Conservation (phyloP, 2,113 vertebrate species). For the Passerina amoena region DNA sequence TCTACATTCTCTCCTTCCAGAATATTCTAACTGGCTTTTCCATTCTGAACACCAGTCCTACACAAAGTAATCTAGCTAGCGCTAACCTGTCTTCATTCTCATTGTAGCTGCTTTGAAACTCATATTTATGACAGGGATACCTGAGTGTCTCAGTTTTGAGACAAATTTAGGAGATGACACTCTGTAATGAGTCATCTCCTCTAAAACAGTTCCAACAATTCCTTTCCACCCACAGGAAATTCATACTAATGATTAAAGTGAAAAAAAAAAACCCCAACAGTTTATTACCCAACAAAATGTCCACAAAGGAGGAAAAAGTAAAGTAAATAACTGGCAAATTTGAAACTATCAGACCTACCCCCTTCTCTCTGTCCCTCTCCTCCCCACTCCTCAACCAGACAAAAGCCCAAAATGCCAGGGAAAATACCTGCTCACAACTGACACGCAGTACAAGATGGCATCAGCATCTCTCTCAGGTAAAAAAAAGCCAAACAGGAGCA, state of each 20-base stretch:
- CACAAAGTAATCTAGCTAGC: accelerated
- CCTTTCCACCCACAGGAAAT: neutral
- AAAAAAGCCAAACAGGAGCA: neutral
- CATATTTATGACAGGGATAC: neutral
- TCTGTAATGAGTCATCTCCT: neutral
- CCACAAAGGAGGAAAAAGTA: neutral
- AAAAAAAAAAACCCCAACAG: neutral
- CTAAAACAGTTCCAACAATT: neutral
- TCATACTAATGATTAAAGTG: neutral
- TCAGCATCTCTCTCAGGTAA: neutral
- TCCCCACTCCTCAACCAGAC: accelerated
- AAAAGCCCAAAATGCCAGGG: neutral
- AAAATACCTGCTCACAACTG: neutral
- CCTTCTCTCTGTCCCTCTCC: accelerated
- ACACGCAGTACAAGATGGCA: accelerated
- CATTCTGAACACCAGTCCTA: neutral
- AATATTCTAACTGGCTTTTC: neutral
- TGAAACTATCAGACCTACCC: neutral
- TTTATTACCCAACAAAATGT: neutral
- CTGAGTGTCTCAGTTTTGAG: neutral
- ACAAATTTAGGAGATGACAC: neutral
- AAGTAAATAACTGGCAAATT: neutral
- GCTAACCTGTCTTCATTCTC: neutral
- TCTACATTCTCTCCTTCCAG: neutral
- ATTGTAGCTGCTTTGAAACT: neutral